Evolutionary conservation across 2,113 vertebrate genomes (phyloP).

Genomic region (Leucoraja erinaceus): DNA sequence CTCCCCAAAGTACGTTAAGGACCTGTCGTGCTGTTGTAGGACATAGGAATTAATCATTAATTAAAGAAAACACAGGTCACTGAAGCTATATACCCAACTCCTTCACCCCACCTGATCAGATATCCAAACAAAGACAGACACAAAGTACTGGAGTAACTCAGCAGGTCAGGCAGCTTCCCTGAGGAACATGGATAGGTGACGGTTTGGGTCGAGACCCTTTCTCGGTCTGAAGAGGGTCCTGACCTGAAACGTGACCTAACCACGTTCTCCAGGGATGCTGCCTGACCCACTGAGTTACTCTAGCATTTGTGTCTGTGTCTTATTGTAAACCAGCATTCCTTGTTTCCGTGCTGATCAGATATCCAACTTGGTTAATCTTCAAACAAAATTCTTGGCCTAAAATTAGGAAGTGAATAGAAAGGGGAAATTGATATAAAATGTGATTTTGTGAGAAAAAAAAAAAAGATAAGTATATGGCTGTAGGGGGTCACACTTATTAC

Average conservation of each 20-base stretch:
- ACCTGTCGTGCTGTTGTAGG: background rate
- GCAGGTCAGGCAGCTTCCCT: no score
- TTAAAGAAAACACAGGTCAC: background rate
- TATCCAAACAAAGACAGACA: background rate
- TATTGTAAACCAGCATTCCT: no score
- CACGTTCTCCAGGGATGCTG: no score
- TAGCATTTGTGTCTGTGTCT: no score
- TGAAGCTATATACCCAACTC: background rate
- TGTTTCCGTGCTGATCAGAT: background rate
- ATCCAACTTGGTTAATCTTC: background rate
- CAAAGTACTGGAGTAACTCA: no score
- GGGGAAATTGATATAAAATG: background rate
- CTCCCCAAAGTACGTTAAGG: background rate
- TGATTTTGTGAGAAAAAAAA: background rate
- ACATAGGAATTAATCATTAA: background rate
- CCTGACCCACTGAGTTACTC: no score
- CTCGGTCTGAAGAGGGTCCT: no score
- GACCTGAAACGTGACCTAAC: no score
- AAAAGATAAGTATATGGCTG: background rate
- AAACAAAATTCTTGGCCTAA: background rate
- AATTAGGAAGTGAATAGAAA: background rate
- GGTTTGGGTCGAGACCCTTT: no score
- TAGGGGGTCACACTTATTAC: background rate
- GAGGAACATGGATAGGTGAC: no score
- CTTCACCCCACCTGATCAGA: background rate